Evolutionary conservation across 1,140 invertebrate genomes (phyloP).

Genomic region (Apis laboriosa): DNA sequence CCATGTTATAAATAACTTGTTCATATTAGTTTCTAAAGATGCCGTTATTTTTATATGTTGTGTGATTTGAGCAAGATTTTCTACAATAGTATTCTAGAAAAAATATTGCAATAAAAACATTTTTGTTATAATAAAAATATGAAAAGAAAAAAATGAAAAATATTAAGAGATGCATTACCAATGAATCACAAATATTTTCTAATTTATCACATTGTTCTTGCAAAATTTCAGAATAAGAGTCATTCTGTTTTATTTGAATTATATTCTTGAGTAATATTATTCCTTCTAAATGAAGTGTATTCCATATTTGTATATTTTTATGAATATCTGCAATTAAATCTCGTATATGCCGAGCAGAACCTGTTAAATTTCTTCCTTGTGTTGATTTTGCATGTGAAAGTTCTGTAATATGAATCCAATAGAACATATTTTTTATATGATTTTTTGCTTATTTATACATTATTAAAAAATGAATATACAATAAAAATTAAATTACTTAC

Average conservation of each 20-base stretch:
- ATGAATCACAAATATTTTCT: slow-evolving; percentile 62
- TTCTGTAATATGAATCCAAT: slow-evolving; percentile 27
- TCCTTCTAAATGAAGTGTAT: slow-evolving; percentile 67
- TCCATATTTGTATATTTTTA: slow-evolving; percentile 72
- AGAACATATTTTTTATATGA: background rate
- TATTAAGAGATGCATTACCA: slow-evolving; percentile 54
- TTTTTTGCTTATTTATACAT: background rate
- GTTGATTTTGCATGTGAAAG: slow-evolving; percentile 18
- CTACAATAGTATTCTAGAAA: slow-evolving; percentile 66
- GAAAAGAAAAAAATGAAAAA: background rate
- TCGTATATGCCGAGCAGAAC: slow-evolving; percentile 66
- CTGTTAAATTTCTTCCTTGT: slow-evolving; percentile 71
- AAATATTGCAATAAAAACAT: background rate
- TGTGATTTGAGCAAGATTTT: slow-evolving; percentile 59
- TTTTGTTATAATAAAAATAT: background rate
- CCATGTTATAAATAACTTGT: slow-evolving; percentile 71
- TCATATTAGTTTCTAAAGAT: slow-evolving; percentile 46
- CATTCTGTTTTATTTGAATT: slow-evolving; percentile 57
- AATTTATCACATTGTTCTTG: slow-evolving; percentile 68
- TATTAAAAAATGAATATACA: background rate
- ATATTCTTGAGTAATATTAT: slow-evolving; percentile 66
- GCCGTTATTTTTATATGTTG: slow-evolving; percentile 60
- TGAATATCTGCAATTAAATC: slow-evolving; percentile 72
- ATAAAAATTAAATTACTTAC: slow-evolving; percentile 9
- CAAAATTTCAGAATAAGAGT: slow-evolving; percentile 59